phyloP scores from a whole-genome alignment of 2,888 invertebrate species.

The Xylocampa areola region DNA sequence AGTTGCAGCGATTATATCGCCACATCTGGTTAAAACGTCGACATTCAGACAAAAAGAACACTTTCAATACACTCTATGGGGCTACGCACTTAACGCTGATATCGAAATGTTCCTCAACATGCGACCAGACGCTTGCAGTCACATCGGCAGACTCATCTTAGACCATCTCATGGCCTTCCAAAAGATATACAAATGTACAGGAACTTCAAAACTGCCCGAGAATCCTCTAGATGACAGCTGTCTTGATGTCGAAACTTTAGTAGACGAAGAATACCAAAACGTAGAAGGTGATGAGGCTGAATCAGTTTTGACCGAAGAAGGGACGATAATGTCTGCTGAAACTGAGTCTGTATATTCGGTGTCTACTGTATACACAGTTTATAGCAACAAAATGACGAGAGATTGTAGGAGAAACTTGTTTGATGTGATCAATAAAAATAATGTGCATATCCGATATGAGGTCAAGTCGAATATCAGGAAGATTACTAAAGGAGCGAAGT shows the following conservation, averaged over 20 bases:
- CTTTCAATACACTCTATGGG: constrained; percentile 89
- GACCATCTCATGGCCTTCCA: constrained; percentile 88
- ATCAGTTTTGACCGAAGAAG: constrained; percentile 81
- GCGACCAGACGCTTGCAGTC: constrained; percentile 89
- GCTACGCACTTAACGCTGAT: constrained; percentile 88
- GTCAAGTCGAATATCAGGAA: constrained; percentile 82
- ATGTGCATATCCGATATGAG: constrained; percentile 80
- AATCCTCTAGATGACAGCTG: constrained; percentile 77
- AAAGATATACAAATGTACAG: constrained; percentile 83
- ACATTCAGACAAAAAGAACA: constrained; percentile 87
- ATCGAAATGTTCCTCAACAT: constrained; percentile 90
- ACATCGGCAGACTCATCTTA: constrained; percentile 88
- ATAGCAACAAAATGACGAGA: constrained; percentile 74
- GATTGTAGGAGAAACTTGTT: constrained; percentile 84
- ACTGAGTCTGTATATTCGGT: constrained; percentile 83
- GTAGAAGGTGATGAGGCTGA: constrained; percentile 83
- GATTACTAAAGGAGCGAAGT: constrained; percentile 85
- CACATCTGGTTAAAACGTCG: constrained; percentile 84
- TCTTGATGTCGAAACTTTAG: constrained; percentile 81
- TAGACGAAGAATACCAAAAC: constrained; percentile 86
- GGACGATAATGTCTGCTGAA: constrained; percentile 80
- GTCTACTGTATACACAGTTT: constrained; percentile 79
- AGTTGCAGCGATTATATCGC: constrained; percentile 88
- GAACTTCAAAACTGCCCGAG: constrained; percentile 72
- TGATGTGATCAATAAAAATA: constrained; percentile 82